Base-by-base conservation (phyloP, 2,113 vertebrate genomes). In the Eptesicus fuscus region DNA sequence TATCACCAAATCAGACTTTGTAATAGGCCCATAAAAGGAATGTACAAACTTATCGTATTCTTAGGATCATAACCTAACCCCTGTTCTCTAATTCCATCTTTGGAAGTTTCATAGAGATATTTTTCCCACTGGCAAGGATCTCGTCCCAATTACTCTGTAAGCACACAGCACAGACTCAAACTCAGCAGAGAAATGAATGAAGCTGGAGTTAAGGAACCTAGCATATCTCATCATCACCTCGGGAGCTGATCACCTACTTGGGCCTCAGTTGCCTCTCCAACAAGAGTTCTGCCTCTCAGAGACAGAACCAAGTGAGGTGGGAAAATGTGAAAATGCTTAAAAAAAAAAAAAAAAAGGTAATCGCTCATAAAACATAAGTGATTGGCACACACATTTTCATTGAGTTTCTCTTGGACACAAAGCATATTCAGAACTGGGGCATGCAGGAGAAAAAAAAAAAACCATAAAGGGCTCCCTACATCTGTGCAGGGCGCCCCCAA, bases 21-120 rank as follows among this genome's bases (percentile, higher is more conserved):
- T 32, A 87, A 84, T 30, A 92, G 90, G 88, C 9, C 91, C 67
- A 77, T 84, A 78, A 83, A 95, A 90, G 71, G 80, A 91, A 79
- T n/a, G 51, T 42, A 28, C 47, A 85, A 59, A 10, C n/a, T 93
- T 83, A 37, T 56, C 37, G 25, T 11, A 61, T 35, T 88, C 53
- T 44, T 37, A 61, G 67, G 70, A 90, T 90, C 70, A 42, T 51
- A 76, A 90, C 13, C 7, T 18, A 91, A 76, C 5, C 37, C 53
- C 6, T 28, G 37, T 69, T 95, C 40, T 88, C 53, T 79, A 93
- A 88, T 49, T 79, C 87, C 71, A 92, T 84, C 88, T 95, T 91
- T 88, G 40, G 90, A 97, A 94, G 35, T 83, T 56, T 40, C 35
- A 91, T 51, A 82, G 76, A 73, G 28, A 47, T 32, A 83, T 63